Conservation (phyloP, 2,888 invertebrate genomes). For the Bruchidius siliquastri region DNA sequence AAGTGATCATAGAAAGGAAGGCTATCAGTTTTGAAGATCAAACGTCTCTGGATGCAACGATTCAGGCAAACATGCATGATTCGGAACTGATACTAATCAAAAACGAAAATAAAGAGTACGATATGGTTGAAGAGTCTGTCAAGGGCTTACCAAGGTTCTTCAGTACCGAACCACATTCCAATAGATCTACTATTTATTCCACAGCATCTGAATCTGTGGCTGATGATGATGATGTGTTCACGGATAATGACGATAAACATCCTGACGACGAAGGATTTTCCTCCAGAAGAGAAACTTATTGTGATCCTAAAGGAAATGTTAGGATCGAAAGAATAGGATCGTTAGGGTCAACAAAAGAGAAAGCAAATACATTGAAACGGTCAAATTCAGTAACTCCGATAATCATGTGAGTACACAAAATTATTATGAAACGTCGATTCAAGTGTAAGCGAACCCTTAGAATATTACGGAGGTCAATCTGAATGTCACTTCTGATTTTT, state of each 20-base stretch:
- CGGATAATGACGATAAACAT: neutral
- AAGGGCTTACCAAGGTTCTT: neutral
- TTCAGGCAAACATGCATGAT: neutral
- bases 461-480: too few species aligned
- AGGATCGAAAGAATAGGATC: constrained; percentile 24
- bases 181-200: constrained; percentile 27
- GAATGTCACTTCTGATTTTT: constrained; percentile 10
- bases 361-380: neutral
- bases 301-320: constrained; percentile 27
- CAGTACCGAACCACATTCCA: constrained; percentile 15
- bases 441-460: too few species aligned
- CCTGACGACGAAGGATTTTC: constrained; percentile 19
- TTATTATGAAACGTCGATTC: too few species aligned
- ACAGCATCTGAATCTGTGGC: constrained; percentile 18
- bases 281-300: constrained; percentile 25
- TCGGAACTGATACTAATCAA: neutral
- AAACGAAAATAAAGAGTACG: neutral
- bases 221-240: constrained; percentile 6
- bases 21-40: neutral
- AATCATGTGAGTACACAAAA: constrained; percentile 11
- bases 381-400: constrained; percentile 10
- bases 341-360: neutral
- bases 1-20: constrained; percentile 6
- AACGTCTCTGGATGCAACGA: neutral
- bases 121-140: neutral